phyloP scores from a whole-genome alignment of 2,888 invertebrate species.

The Megastigmus dorsalis region DNA sequence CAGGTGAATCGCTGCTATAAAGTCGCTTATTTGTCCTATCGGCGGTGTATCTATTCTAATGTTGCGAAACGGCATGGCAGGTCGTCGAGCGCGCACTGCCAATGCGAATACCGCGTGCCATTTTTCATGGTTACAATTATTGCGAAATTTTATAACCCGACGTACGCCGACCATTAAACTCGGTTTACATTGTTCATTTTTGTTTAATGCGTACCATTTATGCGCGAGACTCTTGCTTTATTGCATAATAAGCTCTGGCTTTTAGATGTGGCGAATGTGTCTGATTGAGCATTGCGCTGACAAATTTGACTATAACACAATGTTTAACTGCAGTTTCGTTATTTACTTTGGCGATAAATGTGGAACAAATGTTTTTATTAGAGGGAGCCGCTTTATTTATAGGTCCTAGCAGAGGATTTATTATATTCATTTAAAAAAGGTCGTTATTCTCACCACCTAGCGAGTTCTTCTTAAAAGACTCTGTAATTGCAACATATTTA shows the following conservation, averaged over 20 bases:
- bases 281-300: slow-evolving; percentile 13
- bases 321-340: not conserved
- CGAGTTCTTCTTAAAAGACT: no score
- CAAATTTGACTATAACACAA: slow-evolving; percentile 14
- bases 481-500: no score
- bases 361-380: no score
- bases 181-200: slow-evolving; percentile 46
- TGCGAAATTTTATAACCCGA: slow-evolving; percentile 38
- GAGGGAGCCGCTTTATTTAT: no score
- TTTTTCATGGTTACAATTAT: slow-evolving; percentile 40
- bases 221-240: slow-evolving; percentile 39
- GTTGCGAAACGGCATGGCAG: slow-evolving; percentile 53
- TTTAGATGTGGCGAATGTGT: not conserved
- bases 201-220: slow-evolving; percentile 38
- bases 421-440: no score
- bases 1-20: slow-evolving; percentile 43
- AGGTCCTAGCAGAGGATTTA: no score
- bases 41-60: slow-evolving; percentile 32
- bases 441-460: no score
- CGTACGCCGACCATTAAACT: slow-evolving; percentile 19
- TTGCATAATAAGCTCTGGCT: slow-evolving; percentile 25
- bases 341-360: not conserved
- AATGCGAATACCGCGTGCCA: not conserved
- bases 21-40: slow-evolving; percentile 48
- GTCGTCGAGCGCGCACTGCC: not conserved